phyloP scores from a whole-genome alignment of 2,888 invertebrate genomes.

The Euzophera pinguis region DNA sequence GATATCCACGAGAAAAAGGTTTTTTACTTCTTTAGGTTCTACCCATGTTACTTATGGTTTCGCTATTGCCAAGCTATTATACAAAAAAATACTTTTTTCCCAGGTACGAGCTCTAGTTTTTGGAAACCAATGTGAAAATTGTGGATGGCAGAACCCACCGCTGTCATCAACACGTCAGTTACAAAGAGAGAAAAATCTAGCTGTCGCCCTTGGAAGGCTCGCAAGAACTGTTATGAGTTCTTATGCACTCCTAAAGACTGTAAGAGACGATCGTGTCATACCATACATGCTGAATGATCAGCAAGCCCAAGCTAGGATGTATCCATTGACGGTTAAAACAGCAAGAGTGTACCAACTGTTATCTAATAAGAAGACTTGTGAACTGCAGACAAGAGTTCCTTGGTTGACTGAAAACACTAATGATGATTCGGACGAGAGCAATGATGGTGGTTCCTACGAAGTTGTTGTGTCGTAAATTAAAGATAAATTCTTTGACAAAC shows the following conservation, averaged over 20 bases:
- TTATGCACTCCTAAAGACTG: neutral
- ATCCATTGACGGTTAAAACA: neutral
- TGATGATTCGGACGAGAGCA: neutral
- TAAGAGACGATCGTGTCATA: neutral
- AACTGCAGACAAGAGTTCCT: neutral
- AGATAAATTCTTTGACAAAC: too few relatives aligned
- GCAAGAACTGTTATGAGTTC: neutral
- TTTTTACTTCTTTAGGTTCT: too few relatives aligned
- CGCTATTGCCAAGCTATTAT: neutral
- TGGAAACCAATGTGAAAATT: neutral
- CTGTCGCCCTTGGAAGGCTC: neutral
- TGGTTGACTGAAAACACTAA: neutral
- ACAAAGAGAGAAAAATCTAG: neutral
- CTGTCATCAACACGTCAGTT: neutral
- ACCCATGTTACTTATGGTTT: too few relatives aligned
- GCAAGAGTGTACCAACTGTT: neutral
- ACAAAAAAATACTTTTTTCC: neutral
- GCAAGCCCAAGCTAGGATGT: neutral
- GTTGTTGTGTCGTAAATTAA: neutral
- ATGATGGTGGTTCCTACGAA: neutral
- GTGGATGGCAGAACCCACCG: neutral
- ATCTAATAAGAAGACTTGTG: neutral
- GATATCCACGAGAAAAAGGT: too few relatives aligned
- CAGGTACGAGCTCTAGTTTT: neutral
- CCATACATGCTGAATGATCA: neutral